Conservation (phyloP, 1,140 invertebrate species). For the Melitaea cinxia region DNA sequence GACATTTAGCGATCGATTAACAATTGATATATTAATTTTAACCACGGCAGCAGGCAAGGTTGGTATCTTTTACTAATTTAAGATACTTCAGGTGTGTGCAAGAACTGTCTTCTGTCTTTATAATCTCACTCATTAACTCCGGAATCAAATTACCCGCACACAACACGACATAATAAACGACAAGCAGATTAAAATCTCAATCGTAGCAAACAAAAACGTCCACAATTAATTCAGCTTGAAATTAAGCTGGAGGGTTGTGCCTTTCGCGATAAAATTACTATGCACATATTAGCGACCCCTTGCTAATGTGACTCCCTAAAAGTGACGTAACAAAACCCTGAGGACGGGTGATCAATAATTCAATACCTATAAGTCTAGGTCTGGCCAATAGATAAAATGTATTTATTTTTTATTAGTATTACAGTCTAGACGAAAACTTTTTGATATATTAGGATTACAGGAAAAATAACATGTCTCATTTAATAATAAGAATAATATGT, state of each 20-base stretch:
- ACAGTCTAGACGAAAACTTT: not conserved
- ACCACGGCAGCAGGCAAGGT: too few relatives aligned
- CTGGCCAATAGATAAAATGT: not conserved
- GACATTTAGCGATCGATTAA: too few relatives aligned
- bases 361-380: not conserved
- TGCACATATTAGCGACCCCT: conserved; percentile 1
- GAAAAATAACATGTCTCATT: too few relatives aligned
- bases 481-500: not conserved
- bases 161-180: not conserved
- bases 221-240: not conserved
- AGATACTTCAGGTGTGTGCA: not conserved
- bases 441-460: too few relatives aligned
- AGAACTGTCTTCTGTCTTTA: not conserved
- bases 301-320: conserved; percentile 1
- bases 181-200: not conserved
- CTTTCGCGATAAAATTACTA: conserved; percentile 5
- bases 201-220: conserved; percentile 3
- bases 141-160: conserved; percentile 2
- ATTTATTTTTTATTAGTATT: not conserved
- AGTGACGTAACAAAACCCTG: not conserved
- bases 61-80: too few relatives aligned
- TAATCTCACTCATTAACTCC: not conserved
- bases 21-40: too few relatives aligned
- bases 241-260: not conserved
- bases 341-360: conserved; percentile 9